Percentiles rank a stretch among this genome's conserved stretches.
phyloP scores from a whole-genome alignment of 2,797 vertebrate genomes.

The Enteromius unitaeniatus region DNA sequence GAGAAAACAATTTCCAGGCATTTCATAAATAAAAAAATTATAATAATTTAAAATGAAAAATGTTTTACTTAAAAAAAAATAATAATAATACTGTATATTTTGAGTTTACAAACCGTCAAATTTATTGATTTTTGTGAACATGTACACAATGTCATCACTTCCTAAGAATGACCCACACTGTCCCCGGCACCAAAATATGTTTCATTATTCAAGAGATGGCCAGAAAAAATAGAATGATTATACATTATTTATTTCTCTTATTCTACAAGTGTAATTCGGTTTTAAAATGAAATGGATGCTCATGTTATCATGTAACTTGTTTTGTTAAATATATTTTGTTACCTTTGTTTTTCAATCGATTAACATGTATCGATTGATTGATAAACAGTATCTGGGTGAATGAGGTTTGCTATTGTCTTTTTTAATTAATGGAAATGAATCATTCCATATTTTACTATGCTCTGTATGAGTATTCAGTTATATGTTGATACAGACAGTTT shows the following conservation, averaged over 20 bases:
- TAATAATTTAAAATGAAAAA: neutral
- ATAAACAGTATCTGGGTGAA: conserved; percentile 18
- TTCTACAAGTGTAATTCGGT: conserved; percentile 3
- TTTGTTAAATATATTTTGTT: neutral
- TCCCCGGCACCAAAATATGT: neutral
- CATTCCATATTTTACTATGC: conserved; percentile 42
- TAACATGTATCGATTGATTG: neutral
- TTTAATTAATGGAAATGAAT: conserved; percentile 44
- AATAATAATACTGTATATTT: neutral
- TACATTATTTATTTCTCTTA: neutral
- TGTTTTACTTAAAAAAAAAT: neutral
- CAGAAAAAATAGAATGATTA: neutral
- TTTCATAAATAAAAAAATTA: neutral
- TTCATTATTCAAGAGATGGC: neutral
- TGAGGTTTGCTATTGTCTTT: conserved; percentile 38
- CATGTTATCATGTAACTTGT: neutral
- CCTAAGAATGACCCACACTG: neutral
- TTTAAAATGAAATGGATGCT: neutral
- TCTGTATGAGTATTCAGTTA: conserved; percentile 30
- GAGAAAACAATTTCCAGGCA: neutral
- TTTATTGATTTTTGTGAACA: neutral
- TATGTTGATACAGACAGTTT: conserved; percentile 28
- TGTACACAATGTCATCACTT: neutral
- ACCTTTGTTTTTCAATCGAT: neutral
- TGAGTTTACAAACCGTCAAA: neutral